Base-by-base conservation (phyloP, 2,797 vertebrate genomes). In the Takifugu rubripes region DNA sequence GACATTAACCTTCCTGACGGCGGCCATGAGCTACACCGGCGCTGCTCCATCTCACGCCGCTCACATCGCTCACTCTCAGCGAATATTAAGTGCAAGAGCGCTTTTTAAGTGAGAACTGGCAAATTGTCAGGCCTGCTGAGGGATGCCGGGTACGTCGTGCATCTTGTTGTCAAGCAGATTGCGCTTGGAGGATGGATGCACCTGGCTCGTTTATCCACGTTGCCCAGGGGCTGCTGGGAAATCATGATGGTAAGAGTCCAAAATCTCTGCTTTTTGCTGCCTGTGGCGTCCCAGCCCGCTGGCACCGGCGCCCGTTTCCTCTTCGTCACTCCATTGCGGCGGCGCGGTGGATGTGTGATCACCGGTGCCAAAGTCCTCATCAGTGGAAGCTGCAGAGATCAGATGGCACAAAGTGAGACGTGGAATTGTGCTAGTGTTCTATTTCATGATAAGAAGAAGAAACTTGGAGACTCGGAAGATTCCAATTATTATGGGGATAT, bases 121-220 rank as follows among this genome's bases (percentile, higher is more conserved):
- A 71, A 64, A 65, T 48, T 72, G 74, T 76, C 74, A 75, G 29
- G 25, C 56, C 70, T 71, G 79, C 72, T 57, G 63, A 70, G 68
- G 55, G 64, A 70, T 36, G 52, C 61, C 65, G 67, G 72, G 61
- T 24, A 64, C 61, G 54, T 77, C 70, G 29, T 83, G 70, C 68
- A 64, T 81, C 70, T 78, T 73, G 61, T 53, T 74, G 75, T 69
- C 46, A 75, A 81, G 73, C 81, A 79, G 82, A 83, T 85, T 79
- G 74, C 25, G 17, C 71, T 81, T 55, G 36, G 75, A 62, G 49
- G 75, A 68, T 2, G 66, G 72, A 68, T 57, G 72, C 80, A 84
- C 81, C 73, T 82, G 78, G 70, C 76, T 65, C 60, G 64, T 65
- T 74, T 74, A 79, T 78, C 72, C 76, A 73, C 12, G 3, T 68